These are phyloP conservation scores for Accipiter virgatus DNA, from an alignment of 2,113 vertebrate genomes.

Conservation along the genomic window DNA sequence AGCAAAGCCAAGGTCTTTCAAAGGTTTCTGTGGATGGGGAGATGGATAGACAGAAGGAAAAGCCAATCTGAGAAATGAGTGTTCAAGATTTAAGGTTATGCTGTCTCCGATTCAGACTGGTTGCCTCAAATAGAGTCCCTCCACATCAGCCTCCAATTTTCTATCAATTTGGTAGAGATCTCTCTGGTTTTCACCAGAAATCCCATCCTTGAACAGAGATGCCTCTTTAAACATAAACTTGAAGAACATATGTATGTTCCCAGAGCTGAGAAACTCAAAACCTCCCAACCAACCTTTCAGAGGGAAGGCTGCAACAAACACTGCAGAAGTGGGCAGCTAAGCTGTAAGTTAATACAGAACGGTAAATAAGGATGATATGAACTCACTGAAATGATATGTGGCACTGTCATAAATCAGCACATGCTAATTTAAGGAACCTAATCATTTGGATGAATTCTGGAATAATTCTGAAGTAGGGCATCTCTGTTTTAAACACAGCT, in stretches of 20 bases:
- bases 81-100: background rate
- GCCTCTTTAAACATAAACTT: background rate
- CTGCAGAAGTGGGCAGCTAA: background rate
- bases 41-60: background rate
- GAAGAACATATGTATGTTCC: background rate
- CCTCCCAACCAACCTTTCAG: background rate
- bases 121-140: background rate
- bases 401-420: background rate
- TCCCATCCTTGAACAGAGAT: background rate
- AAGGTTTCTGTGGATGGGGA: background rate
- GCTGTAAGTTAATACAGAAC: background rate
- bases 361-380: background rate
- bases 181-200: background rate
- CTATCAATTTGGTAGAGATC: background rate
- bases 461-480: background rate
- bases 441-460: background rate
- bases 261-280: background rate
- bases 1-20: background rate
- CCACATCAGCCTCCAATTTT: background rate
- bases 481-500: background rate
- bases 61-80: background rate
- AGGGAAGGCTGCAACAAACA: background rate
- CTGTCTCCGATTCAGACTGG: background rate
- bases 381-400: background rate
- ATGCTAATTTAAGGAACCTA: background rate